Evolutionary conservation across 1,140 invertebrate genomes (phyloP).

Genomic region (Forficula auricularia): DNA sequence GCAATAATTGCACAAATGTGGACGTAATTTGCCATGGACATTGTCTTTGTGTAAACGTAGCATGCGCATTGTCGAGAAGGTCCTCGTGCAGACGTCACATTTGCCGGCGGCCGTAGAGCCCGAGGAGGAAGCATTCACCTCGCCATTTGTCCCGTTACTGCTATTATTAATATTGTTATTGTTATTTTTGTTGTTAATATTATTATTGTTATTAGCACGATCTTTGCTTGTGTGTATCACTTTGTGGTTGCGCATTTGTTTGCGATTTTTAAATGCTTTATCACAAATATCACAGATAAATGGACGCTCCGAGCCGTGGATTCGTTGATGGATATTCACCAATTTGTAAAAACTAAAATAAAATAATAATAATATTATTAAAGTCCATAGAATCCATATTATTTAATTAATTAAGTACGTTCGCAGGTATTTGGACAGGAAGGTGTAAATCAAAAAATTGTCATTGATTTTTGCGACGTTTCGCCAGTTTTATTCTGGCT

Average conservation of each 20-base stretch:
- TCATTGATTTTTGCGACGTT: too few relatives aligned
- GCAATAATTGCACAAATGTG: slow-evolving; percentile 53
- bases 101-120: slow-evolving; percentile 18
- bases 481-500: too few relatives aligned
- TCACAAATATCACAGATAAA: slow-evolving; percentile 46
- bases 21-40: slow-evolving; percentile 48
- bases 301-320: slow-evolving; percentile 41
- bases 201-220: too few relatives aligned
- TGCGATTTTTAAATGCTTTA: slow-evolving; percentile 59
- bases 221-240: slow-evolving; percentile 1
- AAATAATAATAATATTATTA: slow-evolving; percentile 4
- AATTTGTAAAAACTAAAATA: slow-evolving; percentile 38
- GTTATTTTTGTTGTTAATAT: not conserved
- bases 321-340: slow-evolving; percentile 46
- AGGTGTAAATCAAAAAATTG: too few relatives aligned
- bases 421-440: too few relatives aligned
- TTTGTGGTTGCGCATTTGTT: slow-evolving; percentile 49
- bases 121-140: slow-evolving; percentile 10
- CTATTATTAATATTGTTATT: not conserved
- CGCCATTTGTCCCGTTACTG: not conserved
- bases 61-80: slow-evolving; percentile 36
- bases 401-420: too few relatives aligned
- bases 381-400: too few relatives aligned
- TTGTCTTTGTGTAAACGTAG: slow-evolving; percentile 41
- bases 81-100: slow-evolving; percentile 42